Evolutionary conservation across 2,113 vertebrate genomes (phyloP).

Genomic region (Rousettus leschenaultii): DNA sequence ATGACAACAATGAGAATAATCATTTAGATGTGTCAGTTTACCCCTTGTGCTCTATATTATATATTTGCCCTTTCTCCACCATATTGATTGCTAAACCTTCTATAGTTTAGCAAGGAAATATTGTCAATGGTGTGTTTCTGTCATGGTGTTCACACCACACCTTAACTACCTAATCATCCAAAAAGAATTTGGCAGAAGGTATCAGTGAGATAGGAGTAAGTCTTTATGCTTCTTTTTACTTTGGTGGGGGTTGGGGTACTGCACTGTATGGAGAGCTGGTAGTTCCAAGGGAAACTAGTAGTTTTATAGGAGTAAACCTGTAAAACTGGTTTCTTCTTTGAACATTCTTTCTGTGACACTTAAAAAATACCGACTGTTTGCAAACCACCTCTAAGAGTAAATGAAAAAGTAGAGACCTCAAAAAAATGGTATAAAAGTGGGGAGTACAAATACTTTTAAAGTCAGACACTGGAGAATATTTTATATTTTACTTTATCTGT

Average conservation of each 20-base stretch:
- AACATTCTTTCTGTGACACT: slow-evolving; percentile 12
- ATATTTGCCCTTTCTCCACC: not conserved
- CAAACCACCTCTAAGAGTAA: not conserved
- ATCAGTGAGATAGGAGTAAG: not conserved
- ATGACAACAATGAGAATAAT: not conserved
- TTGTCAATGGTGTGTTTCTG: not conserved
- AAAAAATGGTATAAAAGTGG: not conserved
- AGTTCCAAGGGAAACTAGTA: not conserved
- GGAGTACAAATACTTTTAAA: not conserved
- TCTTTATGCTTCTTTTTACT: not conserved
- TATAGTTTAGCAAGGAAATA: not conserved
- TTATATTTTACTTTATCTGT: slow-evolving; percentile 10
- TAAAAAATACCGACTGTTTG: not conserved
- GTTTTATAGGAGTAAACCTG: not conserved
- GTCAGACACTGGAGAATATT: not conserved
- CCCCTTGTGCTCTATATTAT: not conserved
- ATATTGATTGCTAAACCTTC: not conserved
- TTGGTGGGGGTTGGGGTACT: not conserved
- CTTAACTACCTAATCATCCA: not conserved
- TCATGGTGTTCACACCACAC: not conserved
- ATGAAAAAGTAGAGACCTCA: not conserved
- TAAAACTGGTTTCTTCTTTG: slow-evolving; percentile 33
- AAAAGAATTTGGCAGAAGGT: not conserved
- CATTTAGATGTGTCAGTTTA: not conserved
- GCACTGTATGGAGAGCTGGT: not conserved